Conservation (phyloP, 2,113 vertebrate genomes). For the Chloroceryle aenea region DNA sequence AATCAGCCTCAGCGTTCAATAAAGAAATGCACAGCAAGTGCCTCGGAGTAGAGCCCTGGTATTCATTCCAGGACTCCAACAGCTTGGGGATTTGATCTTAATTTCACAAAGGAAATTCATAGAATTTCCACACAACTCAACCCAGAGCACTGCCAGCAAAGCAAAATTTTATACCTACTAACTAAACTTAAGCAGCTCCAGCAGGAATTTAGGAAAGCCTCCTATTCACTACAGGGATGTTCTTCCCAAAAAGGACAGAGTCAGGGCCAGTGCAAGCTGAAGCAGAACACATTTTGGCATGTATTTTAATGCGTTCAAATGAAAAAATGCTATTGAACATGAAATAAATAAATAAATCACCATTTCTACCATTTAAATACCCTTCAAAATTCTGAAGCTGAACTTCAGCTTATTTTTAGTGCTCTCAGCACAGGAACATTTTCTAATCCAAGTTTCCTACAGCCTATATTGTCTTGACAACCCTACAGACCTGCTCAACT, state of each 20-base stretch:
- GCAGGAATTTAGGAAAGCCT: background rate
- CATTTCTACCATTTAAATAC: background rate
- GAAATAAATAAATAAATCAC: background rate
- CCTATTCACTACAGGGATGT: background rate
- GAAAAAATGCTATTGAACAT: too few relatives aligned
- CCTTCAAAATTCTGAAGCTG: background rate
- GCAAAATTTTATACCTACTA: background rate
- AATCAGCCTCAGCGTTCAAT: background rate
- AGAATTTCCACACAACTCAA: background rate
- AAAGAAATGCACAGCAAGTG: background rate
- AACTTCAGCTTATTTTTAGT: background rate
- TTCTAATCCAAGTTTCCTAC: background rate
- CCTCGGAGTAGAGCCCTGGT: background rate
- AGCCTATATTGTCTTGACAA: background rate
- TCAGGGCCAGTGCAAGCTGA: background rate
- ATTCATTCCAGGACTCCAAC: rapidly evolving
- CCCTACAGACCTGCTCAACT: background rate
- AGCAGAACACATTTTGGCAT: background rate
- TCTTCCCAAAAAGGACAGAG: background rate
- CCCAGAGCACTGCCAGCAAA: background rate
- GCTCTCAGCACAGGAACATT: background rate
- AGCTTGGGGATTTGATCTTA: background rate
- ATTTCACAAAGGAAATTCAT: background rate
- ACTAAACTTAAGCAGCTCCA: background rate
- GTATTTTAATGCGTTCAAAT: background rate